Percentiles rank a stretch among this genome's conserved stretches.
These are phyloP conservation scores for Tetragnatha montana DNA, from an alignment of 2,888 invertebrate genomes.

Conservation along the genomic window DNA sequence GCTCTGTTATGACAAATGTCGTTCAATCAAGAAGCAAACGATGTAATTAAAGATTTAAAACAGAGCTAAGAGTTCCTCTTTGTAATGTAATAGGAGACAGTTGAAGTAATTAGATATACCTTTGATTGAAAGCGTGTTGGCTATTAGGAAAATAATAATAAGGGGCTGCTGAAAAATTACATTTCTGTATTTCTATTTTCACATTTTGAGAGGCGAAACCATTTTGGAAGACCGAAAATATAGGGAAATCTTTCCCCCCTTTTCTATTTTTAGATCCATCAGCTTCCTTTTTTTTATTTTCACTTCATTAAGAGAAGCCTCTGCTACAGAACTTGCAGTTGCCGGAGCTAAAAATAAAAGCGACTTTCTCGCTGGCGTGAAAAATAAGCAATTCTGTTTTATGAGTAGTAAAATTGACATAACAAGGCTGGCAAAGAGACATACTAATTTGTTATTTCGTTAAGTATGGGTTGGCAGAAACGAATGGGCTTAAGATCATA, in stretches of 20 bases:
- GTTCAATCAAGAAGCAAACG: neutral
- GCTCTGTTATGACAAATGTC: neutral
- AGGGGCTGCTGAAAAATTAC: neutral
- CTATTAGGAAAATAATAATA: neutral
- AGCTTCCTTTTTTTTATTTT: conserved; percentile 1
- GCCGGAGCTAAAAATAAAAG: conserved; percentile 56
- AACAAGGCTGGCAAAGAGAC: conserved; percentile 7
- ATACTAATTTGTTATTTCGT: conserved; percentile 30
- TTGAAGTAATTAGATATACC: neutral
- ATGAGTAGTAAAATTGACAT: conserved; percentile 49
- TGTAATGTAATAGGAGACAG: neutral
- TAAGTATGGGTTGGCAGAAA: neutral
- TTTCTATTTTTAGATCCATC: conserved; percentile 42
- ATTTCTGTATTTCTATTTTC: neutral
- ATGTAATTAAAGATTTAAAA: neutral
- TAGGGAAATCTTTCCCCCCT: neutral
- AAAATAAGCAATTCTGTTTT: conserved; percentile 63
- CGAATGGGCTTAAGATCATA: too few relatives aligned
- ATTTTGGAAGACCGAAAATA: conserved; percentile 17
- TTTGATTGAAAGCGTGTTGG: neutral
- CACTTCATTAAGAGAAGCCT: conserved; percentile 46
- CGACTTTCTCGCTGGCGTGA: conserved; percentile 45
- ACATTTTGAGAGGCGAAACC: neutral
- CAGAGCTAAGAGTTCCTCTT: neutral
- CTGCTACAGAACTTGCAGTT: conserved; percentile 8